A percentile compares a stretch with the other conserved stretches of the same genome.
phyloP scores from a whole-genome alignment of 2,797 vertebrate genomes.

The Petrocephalus sullivani region DNA sequence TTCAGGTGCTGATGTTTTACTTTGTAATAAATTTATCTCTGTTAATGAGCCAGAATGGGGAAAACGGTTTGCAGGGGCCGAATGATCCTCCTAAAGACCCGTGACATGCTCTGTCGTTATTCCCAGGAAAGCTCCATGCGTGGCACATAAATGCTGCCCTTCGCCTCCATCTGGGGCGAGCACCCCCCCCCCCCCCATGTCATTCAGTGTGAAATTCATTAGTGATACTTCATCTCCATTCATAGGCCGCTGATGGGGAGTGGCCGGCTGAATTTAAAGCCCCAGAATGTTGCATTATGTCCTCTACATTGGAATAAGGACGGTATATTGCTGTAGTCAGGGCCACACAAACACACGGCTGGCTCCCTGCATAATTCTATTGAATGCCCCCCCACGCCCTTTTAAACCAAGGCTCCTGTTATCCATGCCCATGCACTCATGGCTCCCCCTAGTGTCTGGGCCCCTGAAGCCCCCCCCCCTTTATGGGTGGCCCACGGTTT shows the following conservation, averaged over 20 bases:
- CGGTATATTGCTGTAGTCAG: neutral
- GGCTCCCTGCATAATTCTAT: neutral
- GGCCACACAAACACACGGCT: neutral
- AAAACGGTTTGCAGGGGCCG: neutral
- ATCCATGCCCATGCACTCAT: neutral
- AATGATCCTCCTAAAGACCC: neutral
- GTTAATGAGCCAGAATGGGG: neutral
- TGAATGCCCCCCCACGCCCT: neutral
- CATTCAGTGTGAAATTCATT: neutral
- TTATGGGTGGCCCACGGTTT: neutral
- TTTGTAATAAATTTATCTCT: conserved; percentile 16
- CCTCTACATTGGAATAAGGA: neutral
- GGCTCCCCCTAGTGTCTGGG: neutral
- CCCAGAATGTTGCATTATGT: neutral
- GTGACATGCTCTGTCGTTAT: neutral
- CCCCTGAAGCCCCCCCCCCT: neutral
- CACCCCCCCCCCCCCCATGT: neutral
- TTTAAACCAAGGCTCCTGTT: neutral
- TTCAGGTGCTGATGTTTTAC: neutral
- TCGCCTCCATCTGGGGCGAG: neutral
- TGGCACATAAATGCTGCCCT: neutral
- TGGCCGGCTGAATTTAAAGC: neutral
- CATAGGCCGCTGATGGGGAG: neutral
- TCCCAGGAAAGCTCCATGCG: neutral
- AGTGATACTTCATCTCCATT: neutral